Conservation (phyloP, 1,140 invertebrate genomes). For the Lethrus apterus region DNA sequence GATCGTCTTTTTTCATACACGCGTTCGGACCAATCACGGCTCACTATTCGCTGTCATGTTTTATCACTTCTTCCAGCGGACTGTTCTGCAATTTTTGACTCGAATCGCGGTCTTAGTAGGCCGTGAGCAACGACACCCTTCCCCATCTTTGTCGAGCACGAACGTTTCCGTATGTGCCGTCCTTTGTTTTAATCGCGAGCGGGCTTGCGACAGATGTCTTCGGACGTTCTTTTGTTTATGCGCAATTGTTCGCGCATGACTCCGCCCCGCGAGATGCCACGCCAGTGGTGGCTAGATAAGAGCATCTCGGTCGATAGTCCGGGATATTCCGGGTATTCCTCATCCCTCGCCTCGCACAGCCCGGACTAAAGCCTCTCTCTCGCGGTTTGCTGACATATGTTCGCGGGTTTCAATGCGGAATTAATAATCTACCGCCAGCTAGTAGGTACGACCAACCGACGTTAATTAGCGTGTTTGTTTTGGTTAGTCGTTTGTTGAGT, state of each 20-base stretch:
- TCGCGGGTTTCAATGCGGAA: too few species aligned
- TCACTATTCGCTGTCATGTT: conserved; percentile 38
- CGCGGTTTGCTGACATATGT: too few species aligned
- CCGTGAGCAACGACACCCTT: background rate
- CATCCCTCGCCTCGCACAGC: background rate
- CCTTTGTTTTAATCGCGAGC: background rate
- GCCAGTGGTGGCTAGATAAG: conserved; percentile 32
- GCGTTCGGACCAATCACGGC: conserved; percentile 31
- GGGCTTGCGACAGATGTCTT: conserved; percentile 12
- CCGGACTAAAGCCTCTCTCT: too few species aligned
- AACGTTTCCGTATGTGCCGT: background rate
- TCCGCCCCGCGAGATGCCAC: conserved; percentile 29
- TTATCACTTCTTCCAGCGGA: conserved; percentile 37
- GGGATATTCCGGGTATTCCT: conserved; percentile 28
- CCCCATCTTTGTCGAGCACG: conserved; percentile 3
- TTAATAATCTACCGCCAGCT: too few species aligned
- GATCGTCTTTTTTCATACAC: conserved; percentile 20
- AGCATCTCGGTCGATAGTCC: conserved; percentile 33
- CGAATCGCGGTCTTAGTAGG: conserved; percentile 22
- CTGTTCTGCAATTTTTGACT: conserved; percentile 35
- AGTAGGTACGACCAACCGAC: too few species aligned
- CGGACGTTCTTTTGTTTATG: conserved; percentile 20
- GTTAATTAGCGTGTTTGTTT: too few species aligned
- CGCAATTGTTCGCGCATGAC: conserved; percentile 30
- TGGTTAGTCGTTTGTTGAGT: too few species aligned